These are phyloP conservation scores for Rutpela maculata DNA, from an alignment of 2,888 invertebrate genomes.

Conservation along the genomic window DNA sequence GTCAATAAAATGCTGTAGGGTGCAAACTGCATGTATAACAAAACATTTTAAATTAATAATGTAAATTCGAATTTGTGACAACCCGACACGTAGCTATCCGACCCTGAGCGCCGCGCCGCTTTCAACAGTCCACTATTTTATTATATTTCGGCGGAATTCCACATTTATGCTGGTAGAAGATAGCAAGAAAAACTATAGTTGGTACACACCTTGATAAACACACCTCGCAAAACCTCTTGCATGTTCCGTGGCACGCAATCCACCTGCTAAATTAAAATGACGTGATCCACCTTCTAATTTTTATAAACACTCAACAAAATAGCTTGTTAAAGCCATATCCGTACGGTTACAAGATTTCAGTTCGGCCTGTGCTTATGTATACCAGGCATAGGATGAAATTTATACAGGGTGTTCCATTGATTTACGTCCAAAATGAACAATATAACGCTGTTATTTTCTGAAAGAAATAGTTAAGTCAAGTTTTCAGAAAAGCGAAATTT, in stretches of 20 bases:
- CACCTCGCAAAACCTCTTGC: slow-evolving; percentile 27
- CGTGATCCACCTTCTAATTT: slow-evolving; percentile 23
- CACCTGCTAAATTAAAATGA: slow-evolving; percentile 33
- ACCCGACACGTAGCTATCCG: background rate
- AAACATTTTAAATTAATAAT: background rate
- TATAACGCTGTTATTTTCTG: too few relatives aligned
- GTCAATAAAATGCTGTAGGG: background rate
- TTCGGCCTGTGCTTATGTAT: too few relatives aligned
- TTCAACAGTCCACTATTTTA: background rate
- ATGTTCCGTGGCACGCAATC: slow-evolving; percentile 27
- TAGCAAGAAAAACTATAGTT: slow-evolving; percentile 19
- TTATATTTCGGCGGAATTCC: background rate
- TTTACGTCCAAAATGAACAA: too few relatives aligned
- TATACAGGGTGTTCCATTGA: too few relatives aligned
- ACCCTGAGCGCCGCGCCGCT: background rate
- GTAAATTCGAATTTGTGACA: background rate
- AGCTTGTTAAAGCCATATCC: background rate
- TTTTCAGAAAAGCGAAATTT: too few relatives aligned
- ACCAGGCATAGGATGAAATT: too few relatives aligned
- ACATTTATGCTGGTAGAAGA: background rate
- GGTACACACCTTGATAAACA: slow-evolving; percentile 28
- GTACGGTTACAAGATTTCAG: too few relatives aligned
- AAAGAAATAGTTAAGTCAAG: too few relatives aligned
- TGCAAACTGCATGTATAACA: background rate
- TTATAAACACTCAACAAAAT: slow-evolving; percentile 15